A percentile compares a stretch with the other conserved stretches of the same genome.
These are phyloP conservation scores for Acrobasis repandana DNA, from an alignment of 2,888 invertebrate genomes.

Conservation along the genomic window DNA sequence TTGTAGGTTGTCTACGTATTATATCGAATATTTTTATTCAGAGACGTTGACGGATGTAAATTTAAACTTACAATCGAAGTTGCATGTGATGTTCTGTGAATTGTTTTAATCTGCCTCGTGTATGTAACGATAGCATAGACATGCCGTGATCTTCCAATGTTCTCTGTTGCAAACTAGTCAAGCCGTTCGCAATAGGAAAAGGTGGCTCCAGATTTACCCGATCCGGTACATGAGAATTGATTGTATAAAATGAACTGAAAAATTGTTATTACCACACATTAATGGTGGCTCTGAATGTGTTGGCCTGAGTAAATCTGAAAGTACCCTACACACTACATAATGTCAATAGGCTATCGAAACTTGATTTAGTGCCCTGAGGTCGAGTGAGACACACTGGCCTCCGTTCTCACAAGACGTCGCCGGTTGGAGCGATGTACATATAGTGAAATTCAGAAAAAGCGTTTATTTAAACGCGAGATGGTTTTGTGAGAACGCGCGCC, in stretches of 20 bases:
- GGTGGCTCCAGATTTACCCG: background rate
- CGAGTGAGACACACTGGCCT: conserved; percentile 3
- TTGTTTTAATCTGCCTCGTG: background rate
- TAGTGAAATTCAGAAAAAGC: conserved; percentile 51
- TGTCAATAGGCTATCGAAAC: conserved; percentile 11
- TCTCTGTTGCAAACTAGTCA: conserved; percentile 2
- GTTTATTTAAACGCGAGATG: conserved; percentile 40
- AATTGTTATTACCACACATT: background rate
- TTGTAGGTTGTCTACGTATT: background rate
- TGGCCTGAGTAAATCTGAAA: background rate
- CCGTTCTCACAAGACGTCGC: conserved; percentile 41
- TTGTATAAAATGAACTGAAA: no score
- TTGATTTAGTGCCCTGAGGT: conserved; percentile 1
- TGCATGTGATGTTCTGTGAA: background rate
- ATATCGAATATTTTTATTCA: background rate
- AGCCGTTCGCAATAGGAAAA: background rate
- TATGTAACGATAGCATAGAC: background rate
- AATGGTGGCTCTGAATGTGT: background rate
- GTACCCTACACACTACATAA: background rate
- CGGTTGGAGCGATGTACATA: conserved; percentile 56
- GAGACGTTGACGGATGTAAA: background rate
- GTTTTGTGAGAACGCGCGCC: conserved; percentile 41
- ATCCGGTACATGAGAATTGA: background rate
- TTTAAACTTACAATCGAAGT: background rate
- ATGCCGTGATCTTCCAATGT: conserved; percentile 11